Evolutionary conservation across 2,113 vertebrate species (phyloP), one percentile per base, ranked within the genome.

Genomic region (Barnardius zonarius): DNA sequence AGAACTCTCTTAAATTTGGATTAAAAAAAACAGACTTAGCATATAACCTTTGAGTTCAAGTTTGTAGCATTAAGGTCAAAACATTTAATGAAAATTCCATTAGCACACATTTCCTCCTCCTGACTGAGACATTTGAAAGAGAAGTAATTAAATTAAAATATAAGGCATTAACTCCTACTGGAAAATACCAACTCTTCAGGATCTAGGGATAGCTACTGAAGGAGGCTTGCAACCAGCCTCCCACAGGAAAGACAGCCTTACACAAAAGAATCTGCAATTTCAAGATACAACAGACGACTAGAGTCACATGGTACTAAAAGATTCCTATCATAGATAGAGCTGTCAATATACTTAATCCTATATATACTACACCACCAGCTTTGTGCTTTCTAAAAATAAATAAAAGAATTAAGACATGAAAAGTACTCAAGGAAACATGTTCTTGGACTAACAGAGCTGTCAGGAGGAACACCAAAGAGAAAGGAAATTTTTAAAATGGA

Each of bases 81-180:
- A 82, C n/a, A 1, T 16, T 79, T 59, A 79, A 66, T 52, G 27
- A 61, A 79, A 91, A 79, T 52, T 93, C 64, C 55, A 88, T 61
- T 63, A 89, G 43, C 39, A 52, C 1, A 8, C 5, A 1, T 72
- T 74, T 88, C 49, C 8, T 77, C 8, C 33, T 85, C 5, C 61
- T 37, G 22, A 52, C 30, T 28, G 13, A 82, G 57, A 75, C 15
- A 76, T 59, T 61, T 51, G 33, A 39, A 88, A 75, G 33, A 92
- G 14, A 86, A 72, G 4, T 78, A 72, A 94, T 49, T 39, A 62
- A 67, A 88, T 63, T 44, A 84, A 51, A 89, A 91, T 44, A 86
- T 4, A 86, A 68, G 69, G 17, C 41, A 57, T 66, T 83, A 57
- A 66, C 7, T 84, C 17, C 33, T 57, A 78, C 24, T 4, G 48